Base-by-base conservation (phyloP, 2,797 vertebrate species). In the Coregonus sp. region DNA sequence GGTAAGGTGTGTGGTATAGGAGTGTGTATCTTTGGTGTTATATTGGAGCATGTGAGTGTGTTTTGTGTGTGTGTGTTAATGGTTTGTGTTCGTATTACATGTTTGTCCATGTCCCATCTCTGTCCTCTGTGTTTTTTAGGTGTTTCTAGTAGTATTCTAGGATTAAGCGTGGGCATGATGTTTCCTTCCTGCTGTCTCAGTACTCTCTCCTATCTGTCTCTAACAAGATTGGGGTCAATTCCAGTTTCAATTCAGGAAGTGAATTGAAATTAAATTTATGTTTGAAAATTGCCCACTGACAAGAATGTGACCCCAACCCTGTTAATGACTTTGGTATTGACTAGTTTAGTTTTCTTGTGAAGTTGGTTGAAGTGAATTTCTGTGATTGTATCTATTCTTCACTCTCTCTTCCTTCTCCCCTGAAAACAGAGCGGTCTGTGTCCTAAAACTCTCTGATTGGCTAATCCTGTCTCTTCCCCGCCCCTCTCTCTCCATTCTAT, bases 401-500 rank as follows among this genome's bases (percentile, higher is more conserved):
- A 35, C 65, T 71, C 37, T 63, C 18, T 70, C 11, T 20, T 11
- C 69, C 18, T 70, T 67, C 25, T 47, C 40, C 7, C 40, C 7
- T 47, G 40, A 47, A 40, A 40, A 40, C 37, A 40, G 37, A 47
- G 40, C 7, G 40, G 40, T 9, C 40, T 47, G n/a, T 70, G 3
- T 47, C 40, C 18, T 3, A 47, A 47, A 12, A 4, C 52, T 6
- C 33, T 63, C 73, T 52, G 15, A 29, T 20, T 37, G 50, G 50
- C 71, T 68, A n/a, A 9, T 50, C 79, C 65, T 73, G 3, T 31
- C 29, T 40, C 63, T 40, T 9, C 5, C 2, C 82, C 31, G 75
- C 70, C 69, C 29, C 72, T 31, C 16, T 80, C 50, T 85, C 47
- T 84, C 12, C 74, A 0, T 47, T 47, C 50, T 40, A 54, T 37